Conservation (phyloP, 2,888 invertebrate genomes). For the Griposia aprilina region DNA sequence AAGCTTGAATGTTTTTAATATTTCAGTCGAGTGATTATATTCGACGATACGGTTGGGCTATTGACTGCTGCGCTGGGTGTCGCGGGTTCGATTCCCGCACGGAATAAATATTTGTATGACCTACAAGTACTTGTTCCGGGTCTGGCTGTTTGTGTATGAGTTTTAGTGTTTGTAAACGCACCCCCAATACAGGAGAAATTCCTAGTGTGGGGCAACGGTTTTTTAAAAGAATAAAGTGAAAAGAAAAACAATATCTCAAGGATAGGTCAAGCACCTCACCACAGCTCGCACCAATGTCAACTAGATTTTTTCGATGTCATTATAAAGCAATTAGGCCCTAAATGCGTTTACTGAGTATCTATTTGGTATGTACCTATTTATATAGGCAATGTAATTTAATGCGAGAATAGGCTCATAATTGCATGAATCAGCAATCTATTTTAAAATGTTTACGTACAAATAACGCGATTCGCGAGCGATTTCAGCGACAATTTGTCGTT, state of each 20-base stretch:
- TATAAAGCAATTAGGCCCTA: conserved; percentile 47
- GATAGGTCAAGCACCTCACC: conserved; percentile 54
- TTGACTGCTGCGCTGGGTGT: too few relatives aligned
- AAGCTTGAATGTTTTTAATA: conserved; percentile 8
- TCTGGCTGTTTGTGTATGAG: too few relatives aligned
- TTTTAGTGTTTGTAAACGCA: too few relatives aligned
- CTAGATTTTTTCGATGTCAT: conserved; percentile 49
- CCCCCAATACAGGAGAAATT: too few relatives aligned
- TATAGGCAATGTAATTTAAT: conserved; percentile 41
- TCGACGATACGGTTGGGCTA: too few relatives aligned
- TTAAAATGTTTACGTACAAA: background rate
- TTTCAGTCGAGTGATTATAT: conserved; percentile 19
- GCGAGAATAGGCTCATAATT: conserved; percentile 22
- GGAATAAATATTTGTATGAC: too few relatives aligned
- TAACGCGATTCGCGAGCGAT: background rate
- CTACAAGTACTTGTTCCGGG: too few relatives aligned
- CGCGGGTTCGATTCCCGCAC: too few relatives aligned
- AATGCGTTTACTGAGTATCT: conserved; percentile 30
- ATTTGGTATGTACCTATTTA: conserved; percentile 25
- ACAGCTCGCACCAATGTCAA: conserved; percentile 47
- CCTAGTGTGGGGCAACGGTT: too few relatives aligned
- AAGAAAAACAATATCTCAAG: too few relatives aligned
- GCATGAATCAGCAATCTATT: background rate
- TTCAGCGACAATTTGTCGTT: background rate
- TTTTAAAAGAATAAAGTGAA: too few relatives aligned